A percentile compares a stretch with the other conserved stretches of the same genome.
These are phyloP conservation scores for Prunella himalayana DNA, from an alignment of 2,113 vertebrate genomes.

Conservation along the genomic window DNA sequence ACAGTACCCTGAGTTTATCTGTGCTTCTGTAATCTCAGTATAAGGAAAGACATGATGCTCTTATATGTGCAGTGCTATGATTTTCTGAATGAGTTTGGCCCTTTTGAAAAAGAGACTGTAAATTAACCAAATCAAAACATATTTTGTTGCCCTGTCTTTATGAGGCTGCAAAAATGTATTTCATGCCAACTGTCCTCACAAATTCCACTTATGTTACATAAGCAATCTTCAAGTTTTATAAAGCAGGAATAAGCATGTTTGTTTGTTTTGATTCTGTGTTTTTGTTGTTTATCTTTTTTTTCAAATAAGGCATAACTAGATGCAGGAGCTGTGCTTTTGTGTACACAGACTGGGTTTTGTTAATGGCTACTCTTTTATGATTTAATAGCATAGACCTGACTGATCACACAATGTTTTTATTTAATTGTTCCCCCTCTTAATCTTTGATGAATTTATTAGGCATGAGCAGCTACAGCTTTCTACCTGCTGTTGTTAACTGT, in stretches of 20 bases:
- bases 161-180: background rate
- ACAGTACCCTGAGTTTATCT: background rate
- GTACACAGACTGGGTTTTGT: background rate
- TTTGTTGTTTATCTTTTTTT: background rate
- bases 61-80: background rate
- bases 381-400: background rate
- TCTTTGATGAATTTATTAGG: background rate
- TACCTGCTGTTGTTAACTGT: background rate
- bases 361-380: background rate
- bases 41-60: background rate
- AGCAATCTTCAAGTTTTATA: background rate
- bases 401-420: background rate
- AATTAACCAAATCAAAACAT: background rate
- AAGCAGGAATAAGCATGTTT: background rate
- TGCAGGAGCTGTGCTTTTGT: background rate
- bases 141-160: background rate
- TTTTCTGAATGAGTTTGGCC: background rate
- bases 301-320: background rate
- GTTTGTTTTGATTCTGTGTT: background rate
- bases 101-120: background rate
- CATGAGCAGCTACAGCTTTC: background rate
- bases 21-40: background rate
- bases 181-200: background rate
- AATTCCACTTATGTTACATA: background rate
- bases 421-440: background rate